phyloP scores from a whole-genome alignment of 2,888 invertebrate genomes.

The Ischnura elegans region DNA sequence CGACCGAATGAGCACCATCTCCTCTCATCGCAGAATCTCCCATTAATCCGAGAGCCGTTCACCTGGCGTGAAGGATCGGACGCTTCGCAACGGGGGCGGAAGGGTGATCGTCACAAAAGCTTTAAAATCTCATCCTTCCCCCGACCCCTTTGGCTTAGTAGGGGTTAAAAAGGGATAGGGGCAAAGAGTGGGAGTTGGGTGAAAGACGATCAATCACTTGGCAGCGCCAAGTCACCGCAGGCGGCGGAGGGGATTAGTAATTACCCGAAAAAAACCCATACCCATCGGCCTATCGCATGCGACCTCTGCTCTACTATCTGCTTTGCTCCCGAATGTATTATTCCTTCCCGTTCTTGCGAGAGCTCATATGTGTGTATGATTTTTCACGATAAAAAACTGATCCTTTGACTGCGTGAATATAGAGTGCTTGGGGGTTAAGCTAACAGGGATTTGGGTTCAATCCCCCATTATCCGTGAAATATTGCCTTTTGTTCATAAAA shows the following conservation, averaged over 20 bases:
- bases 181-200: background rate
- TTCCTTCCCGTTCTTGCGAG: background rate
- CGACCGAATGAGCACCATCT: background rate
- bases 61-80: slow-evolving; percentile 45
- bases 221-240: background rate
- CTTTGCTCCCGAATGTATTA: background rate
- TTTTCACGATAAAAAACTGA: background rate
- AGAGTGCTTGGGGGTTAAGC: background rate
- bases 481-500: background rate
- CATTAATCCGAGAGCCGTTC: slow-evolving; percentile 15
- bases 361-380: background rate
- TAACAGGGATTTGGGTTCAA: background rate
- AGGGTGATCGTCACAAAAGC: background rate
- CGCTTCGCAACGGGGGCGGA: too few species aligned
- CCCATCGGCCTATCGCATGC: background rate
- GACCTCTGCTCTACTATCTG: background rate
- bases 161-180: background rate
- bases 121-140: background rate
- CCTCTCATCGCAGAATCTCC: background rate
- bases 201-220: slow-evolving; percentile 44
- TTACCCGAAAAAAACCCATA: slow-evolving; percentile 33
- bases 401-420: background rate
- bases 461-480: background rate
- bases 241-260: background rate
- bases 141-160: background rate